Percentiles rank a stretch among this genome's conserved stretches.
phyloP scores from a whole-genome alignment of 2,797 vertebrate genomes.

The Anableps anableps region DNA sequence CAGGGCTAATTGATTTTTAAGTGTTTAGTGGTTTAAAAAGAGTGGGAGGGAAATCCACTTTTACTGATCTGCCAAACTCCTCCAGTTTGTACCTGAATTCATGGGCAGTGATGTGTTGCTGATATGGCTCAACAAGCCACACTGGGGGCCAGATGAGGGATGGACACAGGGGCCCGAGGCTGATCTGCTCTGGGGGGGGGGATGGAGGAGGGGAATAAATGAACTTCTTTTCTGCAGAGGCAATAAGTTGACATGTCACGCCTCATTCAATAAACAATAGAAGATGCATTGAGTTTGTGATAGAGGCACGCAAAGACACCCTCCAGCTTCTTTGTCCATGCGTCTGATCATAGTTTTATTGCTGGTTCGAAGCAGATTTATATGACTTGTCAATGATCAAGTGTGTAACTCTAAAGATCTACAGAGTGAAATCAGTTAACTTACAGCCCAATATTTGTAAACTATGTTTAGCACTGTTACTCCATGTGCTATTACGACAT shows the following conservation, averaged over 20 bases:
- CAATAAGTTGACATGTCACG: slow-evolving; percentile 75
- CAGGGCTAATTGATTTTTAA: slow-evolving; percentile 86
- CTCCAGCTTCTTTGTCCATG: slow-evolving; percentile 1
- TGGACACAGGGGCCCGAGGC: slow-evolving; percentile 50
- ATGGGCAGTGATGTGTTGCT: slow-evolving; percentile 76
- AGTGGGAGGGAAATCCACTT: slow-evolving; percentile 64
- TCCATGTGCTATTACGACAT: slow-evolving; percentile 3
- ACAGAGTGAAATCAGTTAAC: background rate
- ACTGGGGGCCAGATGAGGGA: slow-evolving; percentile 57
- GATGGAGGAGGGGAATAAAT: slow-evolving; percentile 60
- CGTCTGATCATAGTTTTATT: slow-evolving; percentile 4
- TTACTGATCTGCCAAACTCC: slow-evolving; percentile 70
- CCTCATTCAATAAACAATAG: slow-evolving; percentile 67
- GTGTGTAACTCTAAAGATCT: background rate
- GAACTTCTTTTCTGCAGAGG: slow-evolving; percentile 70
- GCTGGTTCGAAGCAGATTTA: background rate
- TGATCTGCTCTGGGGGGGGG: slow-evolving; percentile 37
- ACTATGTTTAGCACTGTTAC: background rate
- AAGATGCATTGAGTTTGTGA: slow-evolving; percentile 45
- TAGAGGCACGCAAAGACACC: slow-evolving; percentile 32
- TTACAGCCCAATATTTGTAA: background rate
- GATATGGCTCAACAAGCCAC: slow-evolving; percentile 73
- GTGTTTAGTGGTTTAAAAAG: slow-evolving; percentile 73
- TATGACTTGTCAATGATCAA: background rate
- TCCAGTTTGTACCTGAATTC: slow-evolving; percentile 77